These are phyloP conservation scores for Mus musculus DNA, from an alignment of 2,113 vertebrate genomes.

Conservation along the genomic window GRCm39 chr13:114651001-114651500, in stretches of 20 bases:
- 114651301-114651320: conserved; percentile 82
- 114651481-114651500: conserved; percentile 57
- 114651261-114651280: conserved; percentile 78
- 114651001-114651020: conserved; percentile 68
- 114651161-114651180: conserved; percentile 67
- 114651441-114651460: conserved; percentile 48
- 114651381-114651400: conserved; percentile 36
- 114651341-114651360: conserved; percentile 47
- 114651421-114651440: conserved; percentile 44
- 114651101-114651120: conserved; percentile 75
- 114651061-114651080: conserved; percentile 59
- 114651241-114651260: conserved; percentile 70
- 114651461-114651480: conserved; percentile 67
- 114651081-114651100: conserved; percentile 56
- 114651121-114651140: conserved; percentile 67
- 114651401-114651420: conserved; percentile 45
- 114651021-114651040: conserved; percentile 51
- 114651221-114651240: conserved; percentile 72
- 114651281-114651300: conserved; percentile 74
- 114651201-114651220: conserved; percentile 59
- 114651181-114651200: conserved; percentile 57
- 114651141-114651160: conserved; percentile 74
- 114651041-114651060: conserved; percentile 66
- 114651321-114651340: conserved; percentile 80
- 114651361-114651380: conserved; percentile 69